Percentiles rank a stretch among this genome's conserved stretches.
phyloP scores from a whole-genome alignment of 2,797 vertebrate species.

The Centroberyx gerrardi region DNA sequence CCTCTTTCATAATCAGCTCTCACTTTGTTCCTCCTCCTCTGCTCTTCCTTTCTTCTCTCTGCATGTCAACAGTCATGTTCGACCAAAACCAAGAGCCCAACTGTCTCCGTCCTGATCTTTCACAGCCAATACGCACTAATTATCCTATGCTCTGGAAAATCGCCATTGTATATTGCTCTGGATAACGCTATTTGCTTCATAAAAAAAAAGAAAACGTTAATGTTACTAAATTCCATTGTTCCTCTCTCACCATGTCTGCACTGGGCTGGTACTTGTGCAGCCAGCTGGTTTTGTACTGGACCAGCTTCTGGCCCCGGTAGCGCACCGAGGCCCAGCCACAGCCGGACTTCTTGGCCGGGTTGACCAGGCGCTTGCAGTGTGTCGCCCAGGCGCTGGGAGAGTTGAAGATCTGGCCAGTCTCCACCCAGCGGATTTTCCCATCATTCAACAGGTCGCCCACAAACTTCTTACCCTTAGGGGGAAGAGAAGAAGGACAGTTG shows the following conservation, averaged over 20 bases:
- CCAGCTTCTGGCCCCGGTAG: constrained; percentile 96
- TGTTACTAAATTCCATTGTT: not conserved
- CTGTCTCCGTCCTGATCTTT: not conserved
- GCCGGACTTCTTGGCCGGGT: constrained; percentile 97
- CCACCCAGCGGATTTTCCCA: constrained; percentile 97
- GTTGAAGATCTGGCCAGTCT: constrained; percentile 96
- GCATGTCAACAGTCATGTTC: not conserved
- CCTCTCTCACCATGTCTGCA: constrained; percentile 89
- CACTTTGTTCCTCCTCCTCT: constrained; percentile 5
- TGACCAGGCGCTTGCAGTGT: constrained; percentile 96
- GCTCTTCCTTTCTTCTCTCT: not conserved
- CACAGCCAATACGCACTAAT: not conserved
- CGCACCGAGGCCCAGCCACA: constrained; percentile 98
- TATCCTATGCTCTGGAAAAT: not conserved
- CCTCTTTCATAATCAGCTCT: not conserved
- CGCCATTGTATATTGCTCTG: not conserved
- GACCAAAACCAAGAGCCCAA: not conserved
- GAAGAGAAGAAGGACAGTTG: not conserved
- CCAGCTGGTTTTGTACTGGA: constrained; percentile 97
- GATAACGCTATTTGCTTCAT: not conserved
- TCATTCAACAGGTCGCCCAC: constrained; percentile 93
- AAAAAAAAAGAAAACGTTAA: constrained; percentile 2
- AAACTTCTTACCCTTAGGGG: constrained; percentile 94
- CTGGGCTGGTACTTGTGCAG: constrained; percentile 93
- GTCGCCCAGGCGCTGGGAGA: constrained; percentile 98